A percentile compares a stretch with the other conserved stretches of the same genome.
These are phyloP conservation scores for Platycheirus rosarum DNA, from an alignment of 2,888 invertebrate species.

Conservation along the genomic window DNA sequence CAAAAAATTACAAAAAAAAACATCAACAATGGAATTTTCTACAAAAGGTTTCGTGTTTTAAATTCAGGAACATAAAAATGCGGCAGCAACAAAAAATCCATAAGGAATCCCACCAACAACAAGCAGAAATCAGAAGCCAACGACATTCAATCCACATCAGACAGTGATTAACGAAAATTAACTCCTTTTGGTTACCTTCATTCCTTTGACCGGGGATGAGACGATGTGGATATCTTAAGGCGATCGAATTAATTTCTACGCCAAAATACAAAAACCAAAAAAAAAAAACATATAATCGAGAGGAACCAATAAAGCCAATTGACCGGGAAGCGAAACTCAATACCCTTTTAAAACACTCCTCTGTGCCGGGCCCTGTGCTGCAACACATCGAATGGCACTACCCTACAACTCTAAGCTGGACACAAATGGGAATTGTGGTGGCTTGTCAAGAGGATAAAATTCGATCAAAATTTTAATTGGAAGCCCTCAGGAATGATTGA, in stretches of 20 bases:
- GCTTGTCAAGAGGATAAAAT: slow-evolving; percentile 79
- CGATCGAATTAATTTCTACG: slow-evolving; percentile 70
- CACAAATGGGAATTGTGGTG: slow-evolving; percentile 74
- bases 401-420: slow-evolving; percentile 9
- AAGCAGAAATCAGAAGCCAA: slow-evolving; percentile 58
- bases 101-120: slow-evolving; percentile 5
- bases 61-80: slow-evolving; percentile 43
- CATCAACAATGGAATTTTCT: slow-evolving; percentile 52
- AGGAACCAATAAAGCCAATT: slow-evolving; percentile 54
- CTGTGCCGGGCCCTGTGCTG: neutral
- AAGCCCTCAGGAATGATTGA: slow-evolving; percentile 82
- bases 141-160: slow-evolving; percentile 72
- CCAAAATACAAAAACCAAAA: slow-evolving; percentile 30
- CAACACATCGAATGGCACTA: slow-evolving; percentile 39
- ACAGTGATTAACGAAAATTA: slow-evolving; percentile 74
- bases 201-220: slow-evolving; percentile 51
- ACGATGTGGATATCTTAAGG: slow-evolving; percentile 70
- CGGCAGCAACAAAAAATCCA: slow-evolving; percentile 12
- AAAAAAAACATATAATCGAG: slow-evolving; percentile 34
- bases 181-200: slow-evolving; percentile 61
- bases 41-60: slow-evolving; percentile 31
- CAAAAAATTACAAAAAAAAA: slow-evolving; percentile 8
- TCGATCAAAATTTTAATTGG: slow-evolving; percentile 83
- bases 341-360: slow-evolving; percentile 50
- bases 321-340: slow-evolving; percentile 68